phyloP scores from a whole-genome alignment of 1,140 invertebrate genomes.

The Neodiprion lecontei region DNA sequence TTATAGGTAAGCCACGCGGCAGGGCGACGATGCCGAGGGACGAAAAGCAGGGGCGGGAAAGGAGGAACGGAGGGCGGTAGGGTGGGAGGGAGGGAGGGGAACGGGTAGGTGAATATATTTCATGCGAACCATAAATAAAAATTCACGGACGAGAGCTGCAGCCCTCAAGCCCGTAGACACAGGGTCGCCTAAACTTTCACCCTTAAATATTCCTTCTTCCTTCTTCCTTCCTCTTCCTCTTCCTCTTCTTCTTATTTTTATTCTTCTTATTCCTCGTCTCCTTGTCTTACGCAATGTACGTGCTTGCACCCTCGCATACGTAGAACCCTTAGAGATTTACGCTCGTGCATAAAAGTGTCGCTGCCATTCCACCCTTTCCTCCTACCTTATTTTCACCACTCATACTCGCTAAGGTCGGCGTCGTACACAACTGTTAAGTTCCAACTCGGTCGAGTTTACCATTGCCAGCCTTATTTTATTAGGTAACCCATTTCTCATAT shows the following conservation, averaged over 20 bases:
- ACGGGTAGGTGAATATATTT: too few relatives aligned
- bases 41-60: too few relatives aligned
- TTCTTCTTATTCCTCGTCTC: background rate
- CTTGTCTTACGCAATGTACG: conserved; percentile 13
- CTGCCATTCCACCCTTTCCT: background rate
- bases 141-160: background rate
- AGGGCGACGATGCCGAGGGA: too few relatives aligned
- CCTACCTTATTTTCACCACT: background rate
- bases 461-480: background rate
- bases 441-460: background rate
- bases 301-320: background rate
- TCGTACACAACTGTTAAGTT: conserved; percentile 5
- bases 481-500: background rate
- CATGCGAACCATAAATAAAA: conserved; percentile 11
- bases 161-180: background rate
- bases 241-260: background rate
- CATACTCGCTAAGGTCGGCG: background rate
- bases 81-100: too few relatives aligned
- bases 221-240: background rate
- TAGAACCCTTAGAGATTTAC: background rate
- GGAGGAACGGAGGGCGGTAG: too few relatives aligned
- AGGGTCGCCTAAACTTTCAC: conserved; percentile 15
- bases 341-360: conserved; percentile 11
- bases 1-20: too few relatives aligned
- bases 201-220: conserved; percentile 10